These are phyloP conservation scores for Acanthisitta chloris DNA, from an alignment of 2,113 vertebrate species.

Conservation along the genomic window DNA sequence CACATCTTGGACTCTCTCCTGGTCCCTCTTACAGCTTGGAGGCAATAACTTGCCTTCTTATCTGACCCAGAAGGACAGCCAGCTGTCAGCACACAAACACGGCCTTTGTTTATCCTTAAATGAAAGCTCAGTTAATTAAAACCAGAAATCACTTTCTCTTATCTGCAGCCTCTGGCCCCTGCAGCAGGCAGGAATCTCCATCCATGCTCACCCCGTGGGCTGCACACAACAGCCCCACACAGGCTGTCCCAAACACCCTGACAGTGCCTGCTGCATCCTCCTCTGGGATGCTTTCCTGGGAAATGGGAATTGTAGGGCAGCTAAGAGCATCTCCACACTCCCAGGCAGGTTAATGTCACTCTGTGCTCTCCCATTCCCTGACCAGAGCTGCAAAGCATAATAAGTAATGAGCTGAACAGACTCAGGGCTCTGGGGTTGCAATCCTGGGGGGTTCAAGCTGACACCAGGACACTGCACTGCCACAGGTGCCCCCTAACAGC, in stretches of 20 bases:
- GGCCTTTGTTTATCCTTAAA: constrained; percentile 56
- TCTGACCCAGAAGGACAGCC: constrained; percentile 60
- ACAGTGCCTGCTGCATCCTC: not conserved
- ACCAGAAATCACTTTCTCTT: constrained; percentile 32
- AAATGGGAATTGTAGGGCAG: not conserved
- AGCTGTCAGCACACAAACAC: constrained; percentile 57
- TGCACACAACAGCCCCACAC: not conserved
- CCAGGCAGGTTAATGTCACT: not conserved
- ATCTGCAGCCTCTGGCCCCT: constrained; percentile 49
- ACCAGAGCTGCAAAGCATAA: not conserved
- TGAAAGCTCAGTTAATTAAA: constrained; percentile 61
- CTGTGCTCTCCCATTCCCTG: fast-evolving
- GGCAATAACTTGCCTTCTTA: constrained; percentile 55
- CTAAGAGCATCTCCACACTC: not conserved
- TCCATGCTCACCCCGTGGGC: not conserved
- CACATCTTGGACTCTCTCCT: constrained; percentile 6
- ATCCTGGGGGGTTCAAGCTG: not conserved
- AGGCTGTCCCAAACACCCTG: not conserved
- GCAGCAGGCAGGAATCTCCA: not conserved
- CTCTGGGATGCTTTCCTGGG: fast-evolving
- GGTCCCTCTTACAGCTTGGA: constrained; percentile 13
- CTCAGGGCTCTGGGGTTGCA: not conserved
- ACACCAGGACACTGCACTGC: too few relatives aligned
- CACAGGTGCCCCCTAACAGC: not conserved
- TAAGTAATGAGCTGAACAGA: fast-evolving